Percentiles rank a stretch among this genome's conserved stretches.
phyloP scores from a whole-genome alignment of 1,140 invertebrate genomes.

The Whitmania pigra region DNA sequence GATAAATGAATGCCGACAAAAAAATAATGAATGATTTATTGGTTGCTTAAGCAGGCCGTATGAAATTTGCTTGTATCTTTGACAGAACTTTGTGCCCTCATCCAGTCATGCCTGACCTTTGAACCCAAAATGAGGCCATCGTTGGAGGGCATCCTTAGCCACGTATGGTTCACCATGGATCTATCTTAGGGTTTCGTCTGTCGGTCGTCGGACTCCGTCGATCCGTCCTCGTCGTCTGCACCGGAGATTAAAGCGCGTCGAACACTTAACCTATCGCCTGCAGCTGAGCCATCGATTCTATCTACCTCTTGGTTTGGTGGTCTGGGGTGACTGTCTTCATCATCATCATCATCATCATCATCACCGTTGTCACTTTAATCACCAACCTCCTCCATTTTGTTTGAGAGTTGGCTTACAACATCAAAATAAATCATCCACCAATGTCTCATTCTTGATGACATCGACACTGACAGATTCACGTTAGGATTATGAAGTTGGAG shows the following conservation, averaged over 20 bases:
- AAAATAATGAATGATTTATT: background rate
- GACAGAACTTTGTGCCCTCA: slow-evolving; percentile 51
- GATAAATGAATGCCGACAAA: background rate
- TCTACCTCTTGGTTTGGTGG: too few relatives aligned
- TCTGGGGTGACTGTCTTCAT: background rate
- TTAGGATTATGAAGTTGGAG: background rate
- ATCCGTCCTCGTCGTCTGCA: background rate
- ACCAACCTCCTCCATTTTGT: background rate
- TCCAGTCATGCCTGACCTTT: slow-evolving; percentile 48
- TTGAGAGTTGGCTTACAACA: background rate
- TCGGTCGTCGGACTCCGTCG: background rate
- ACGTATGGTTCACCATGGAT: slow-evolving; percentile 46
- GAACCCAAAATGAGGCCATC: slow-evolving; percentile 46
- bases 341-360: background rate
- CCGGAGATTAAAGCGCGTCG: background rate
- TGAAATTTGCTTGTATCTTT: slow-evolving; percentile 23
- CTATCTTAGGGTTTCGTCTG: background rate
- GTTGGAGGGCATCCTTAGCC: slow-evolving; percentile 49
- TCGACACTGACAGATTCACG: background rate
- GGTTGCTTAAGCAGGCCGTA: background rate
- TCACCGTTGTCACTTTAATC: background rate
- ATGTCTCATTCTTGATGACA: background rate
- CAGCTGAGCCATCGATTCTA: too few relatives aligned
- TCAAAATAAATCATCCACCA: background rate
- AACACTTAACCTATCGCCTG: background rate